phyloP scores from a whole-genome alignment of 2,797 vertebrate genomes.

The Muscicapa comitata region DNA sequence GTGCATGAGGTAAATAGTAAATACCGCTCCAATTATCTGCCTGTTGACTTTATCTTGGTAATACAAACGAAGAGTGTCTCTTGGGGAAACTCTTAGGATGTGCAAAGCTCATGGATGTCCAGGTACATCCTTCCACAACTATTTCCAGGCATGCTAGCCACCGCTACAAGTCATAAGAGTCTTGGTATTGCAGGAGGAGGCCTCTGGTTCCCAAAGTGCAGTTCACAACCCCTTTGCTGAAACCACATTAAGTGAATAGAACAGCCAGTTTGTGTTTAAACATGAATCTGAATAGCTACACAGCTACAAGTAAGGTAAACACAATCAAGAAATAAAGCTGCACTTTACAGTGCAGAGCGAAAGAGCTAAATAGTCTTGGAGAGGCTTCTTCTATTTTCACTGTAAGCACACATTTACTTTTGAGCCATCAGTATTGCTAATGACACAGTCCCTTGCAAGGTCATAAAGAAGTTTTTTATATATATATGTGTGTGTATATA shows the following conservation, averaged over 20 bases:
- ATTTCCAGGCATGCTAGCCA: neutral
- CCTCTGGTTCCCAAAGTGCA: neutral
- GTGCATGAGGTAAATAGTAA: neutral
- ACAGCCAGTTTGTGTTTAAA: neutral
- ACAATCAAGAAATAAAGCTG: neutral
- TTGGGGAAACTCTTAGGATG: neutral
- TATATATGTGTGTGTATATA: neutral
- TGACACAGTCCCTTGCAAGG: neutral
- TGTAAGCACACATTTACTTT: neutral
- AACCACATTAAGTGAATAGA: neutral
- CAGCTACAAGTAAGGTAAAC: neutral
- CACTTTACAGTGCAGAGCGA: neutral
- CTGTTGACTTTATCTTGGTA: constrained; percentile 16
- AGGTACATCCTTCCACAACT: neutral
- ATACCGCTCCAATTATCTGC: neutral
- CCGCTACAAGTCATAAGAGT: neutral
- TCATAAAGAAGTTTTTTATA: neutral
- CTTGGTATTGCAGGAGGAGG: neutral
- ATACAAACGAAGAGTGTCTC: neutral
- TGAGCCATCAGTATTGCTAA: neutral
- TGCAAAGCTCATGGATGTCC: neutral
- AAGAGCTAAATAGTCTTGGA: neutral
- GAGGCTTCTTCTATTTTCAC: neutral
- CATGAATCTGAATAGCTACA: neutral
- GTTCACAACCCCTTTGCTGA: neutral